Base-by-base conservation (phyloP, 2,888 invertebrate species). In the Leptura quadrifasciata region DNA sequence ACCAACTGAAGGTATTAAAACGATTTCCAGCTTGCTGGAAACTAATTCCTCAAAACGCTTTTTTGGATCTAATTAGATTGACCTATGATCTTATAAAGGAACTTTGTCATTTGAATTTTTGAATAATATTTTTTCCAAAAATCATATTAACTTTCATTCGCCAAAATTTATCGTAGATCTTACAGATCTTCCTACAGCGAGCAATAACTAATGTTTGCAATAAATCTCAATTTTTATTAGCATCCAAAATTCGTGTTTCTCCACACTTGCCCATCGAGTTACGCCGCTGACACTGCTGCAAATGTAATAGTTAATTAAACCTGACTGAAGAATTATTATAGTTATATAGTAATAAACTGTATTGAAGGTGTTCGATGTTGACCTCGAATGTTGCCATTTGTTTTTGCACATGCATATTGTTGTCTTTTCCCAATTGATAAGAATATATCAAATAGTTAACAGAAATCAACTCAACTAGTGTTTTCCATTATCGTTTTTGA, bases 361-460 rank as follows among this genome's bases (percentile, higher is more conserved):
- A 27, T 27, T 27, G 17, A n/a, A 60, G n/a, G 21, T 27, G 31
- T 60, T 60, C 24, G 27, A 60, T 24, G 31, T 60, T 57, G 60
- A 27, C 60, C 60, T 60, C 31, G 60, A 31, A 15, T 8, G 17
- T 17, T 12, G n/a, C 60, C 8, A 60, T 27, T 12, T 27, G 31
- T 27, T 60, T 17, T 27, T 27, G n/a, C 31, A 60, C 60, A 60
- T 60, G 60, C 15, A n/a, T 57, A 18, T 55, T 20, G 18, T 17
- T 20, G 5, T 12, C 10, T 15, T 15, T 60, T 17, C n/a, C 2
- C 24, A 31, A 17, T n/a, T 27, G 60, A 60, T 60, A 60, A 60
- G 15, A n/a, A 21, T 21, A 60, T n/a, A 5, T n/a, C 3, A 5
- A 47, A 47, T n/a, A n/a, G 27, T 31, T 47, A 47, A n/a, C 39